phyloP scores from a whole-genome alignment of 1,140 invertebrate species.

The Odontomachus brunneus region DNA sequence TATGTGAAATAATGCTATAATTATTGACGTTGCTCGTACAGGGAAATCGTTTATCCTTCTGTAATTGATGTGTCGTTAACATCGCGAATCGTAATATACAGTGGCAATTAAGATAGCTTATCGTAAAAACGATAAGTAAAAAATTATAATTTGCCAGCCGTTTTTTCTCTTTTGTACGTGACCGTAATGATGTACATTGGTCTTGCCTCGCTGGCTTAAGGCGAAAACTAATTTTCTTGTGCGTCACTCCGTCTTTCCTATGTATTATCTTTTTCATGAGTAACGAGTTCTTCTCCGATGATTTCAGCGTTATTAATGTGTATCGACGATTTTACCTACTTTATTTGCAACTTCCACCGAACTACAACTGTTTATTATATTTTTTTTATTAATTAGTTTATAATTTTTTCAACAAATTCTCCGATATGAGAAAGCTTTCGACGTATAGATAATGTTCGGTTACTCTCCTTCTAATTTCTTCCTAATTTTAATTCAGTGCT shows the following conservation, averaged over 20 bases:
- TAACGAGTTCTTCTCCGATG: neutral
- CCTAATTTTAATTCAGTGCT: too few relatives aligned
- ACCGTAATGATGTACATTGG: neutral
- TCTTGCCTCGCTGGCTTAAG: slow-evolving; percentile 1
- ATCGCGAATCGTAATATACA: neutral
- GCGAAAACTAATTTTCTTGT: neutral
- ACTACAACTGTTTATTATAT: too few relatives aligned
- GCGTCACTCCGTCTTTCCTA: neutral
- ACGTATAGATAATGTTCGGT: too few relatives aligned
- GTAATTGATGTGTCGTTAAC: neutral
- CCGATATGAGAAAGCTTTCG: too few relatives aligned
- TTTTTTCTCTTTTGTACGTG: neutral
- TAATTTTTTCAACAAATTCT: too few relatives aligned
- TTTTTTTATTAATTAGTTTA: too few relatives aligned
- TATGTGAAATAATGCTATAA: neutral
- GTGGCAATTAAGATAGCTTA: slow-evolving; percentile 25
- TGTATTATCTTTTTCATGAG: too few relatives aligned
- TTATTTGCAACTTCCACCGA: neutral
- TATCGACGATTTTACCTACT: neutral
- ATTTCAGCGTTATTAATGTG: neutral
- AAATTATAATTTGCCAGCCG: neutral
- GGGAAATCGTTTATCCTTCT: neutral
- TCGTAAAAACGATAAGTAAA: neutral
- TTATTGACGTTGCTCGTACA: neutral
- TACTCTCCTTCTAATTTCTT: too few relatives aligned